phyloP scores from a whole-genome alignment of 2,888 invertebrate genomes.

The Epirrhoe alternata region DNA sequence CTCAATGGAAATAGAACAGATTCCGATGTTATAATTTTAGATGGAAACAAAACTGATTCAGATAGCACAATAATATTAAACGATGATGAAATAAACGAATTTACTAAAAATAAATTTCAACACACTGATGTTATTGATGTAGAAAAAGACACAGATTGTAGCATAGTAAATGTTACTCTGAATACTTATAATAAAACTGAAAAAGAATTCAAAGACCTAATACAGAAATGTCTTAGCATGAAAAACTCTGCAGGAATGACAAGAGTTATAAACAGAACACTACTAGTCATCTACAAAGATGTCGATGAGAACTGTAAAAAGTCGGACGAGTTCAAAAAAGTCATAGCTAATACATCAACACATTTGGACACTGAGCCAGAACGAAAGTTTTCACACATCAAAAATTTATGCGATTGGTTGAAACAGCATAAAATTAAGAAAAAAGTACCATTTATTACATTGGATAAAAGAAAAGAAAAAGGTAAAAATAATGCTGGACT shows the following conservation, averaged over 20 bases:
- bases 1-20: constrained; percentile 11
- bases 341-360: constrained; percentile 48
- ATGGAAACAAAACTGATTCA: constrained; percentile 12
- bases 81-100: constrained; percentile 13
- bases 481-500: too few relatives aligned
- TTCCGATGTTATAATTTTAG: constrained; percentile 19
- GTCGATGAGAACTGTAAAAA: constrained; percentile 51
- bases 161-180: constrained; percentile 14
- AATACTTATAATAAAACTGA: background rate
- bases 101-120: background rate
- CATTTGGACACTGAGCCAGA: constrained; percentile 53
- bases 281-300: constrained; percentile 55
- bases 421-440: constrained; percentile 50
- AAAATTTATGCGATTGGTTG: constrained; percentile 58
- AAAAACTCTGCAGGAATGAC: constrained; percentile 59
- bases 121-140: constrained; percentile 7
- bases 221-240: constrained; percentile 55
- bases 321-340: constrained; percentile 49
- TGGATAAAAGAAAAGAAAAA: constrained; percentile 35
- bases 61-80: constrained; percentile 21
- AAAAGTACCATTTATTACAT: constrained; percentile 56
- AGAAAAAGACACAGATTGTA: constrained; percentile 26
- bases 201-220: constrained; percentile 50
- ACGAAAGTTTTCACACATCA: constrained; percentile 61
- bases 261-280: constrained; percentile 55